Evolutionary conservation across 2,888 invertebrate species (phyloP), one percentile per base, ranked within the genome.

Genomic region (Odontomyia ornata): DNA sequence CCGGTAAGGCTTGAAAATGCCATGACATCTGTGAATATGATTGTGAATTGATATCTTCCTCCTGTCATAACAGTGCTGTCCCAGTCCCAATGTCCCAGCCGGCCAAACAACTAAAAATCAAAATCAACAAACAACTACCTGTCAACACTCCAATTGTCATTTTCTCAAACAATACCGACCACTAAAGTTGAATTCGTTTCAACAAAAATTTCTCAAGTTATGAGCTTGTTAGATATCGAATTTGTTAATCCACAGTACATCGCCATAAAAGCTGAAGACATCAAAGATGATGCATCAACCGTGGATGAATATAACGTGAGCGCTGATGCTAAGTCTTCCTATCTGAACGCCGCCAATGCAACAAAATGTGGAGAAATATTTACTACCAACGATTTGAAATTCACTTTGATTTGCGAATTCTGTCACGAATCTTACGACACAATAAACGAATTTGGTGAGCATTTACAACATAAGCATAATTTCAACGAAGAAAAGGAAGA

Each of bases 311-410:
- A 9, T 52, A 52, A 52, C 7, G 36, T 3, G 36, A 52, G 18
- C 52, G 15, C 15, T 15, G 18, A 52, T 52, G 21, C 3, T 15
- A 4, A 4, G 2, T n/a, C n/a, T 9, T 13, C 15, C 13, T 13
- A 52, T 4, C 5, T 13, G n/a, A 4, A 4, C 7, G 9, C 25
- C 21, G 5, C 13, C 21, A 60, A 27, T 57, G 27, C 18, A 77
- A 80, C 15, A 28, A 80, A 79, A 15, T 78, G 78, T 46, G 78
- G 78, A 5, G 78, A 76, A 57, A 76, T 78, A 9, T 73, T 78
- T 1, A 72, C 76, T 21, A 73, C 76, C 15, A 73, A 73, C 23
- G 56, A 56, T 21, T 71, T 36, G 9, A 23, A 30, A 60, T 78
- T 73, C 11, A 76, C 52, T 15, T 57, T 78, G 30, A 18, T 64